Percentiles rank a stretch among this genome's conserved stretches.
phyloP scores from a whole-genome alignment of 2,113 vertebrate species.

The Sapayoa aenigma region DNA sequence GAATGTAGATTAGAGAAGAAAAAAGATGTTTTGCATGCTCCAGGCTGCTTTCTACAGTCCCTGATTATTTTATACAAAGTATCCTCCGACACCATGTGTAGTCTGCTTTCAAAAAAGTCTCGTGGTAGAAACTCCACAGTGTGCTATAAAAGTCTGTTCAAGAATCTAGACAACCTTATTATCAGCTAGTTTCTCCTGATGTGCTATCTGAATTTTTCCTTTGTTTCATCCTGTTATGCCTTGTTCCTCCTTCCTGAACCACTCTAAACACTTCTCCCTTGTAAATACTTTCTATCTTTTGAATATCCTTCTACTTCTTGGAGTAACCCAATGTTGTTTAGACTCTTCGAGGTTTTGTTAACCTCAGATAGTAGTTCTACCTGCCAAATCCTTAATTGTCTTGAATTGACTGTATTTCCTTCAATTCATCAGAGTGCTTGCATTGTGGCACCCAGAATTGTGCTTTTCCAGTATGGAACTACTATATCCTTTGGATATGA shows the following conservation, averaged over 20 bases:
- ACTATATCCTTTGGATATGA: neutral
- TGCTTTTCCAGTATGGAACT: neutral
- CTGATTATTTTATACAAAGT: neutral
- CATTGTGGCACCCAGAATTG: neutral
- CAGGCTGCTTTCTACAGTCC: neutral
- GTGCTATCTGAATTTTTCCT: neutral
- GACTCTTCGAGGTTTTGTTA: constrained; percentile 28
- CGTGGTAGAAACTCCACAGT: neutral
- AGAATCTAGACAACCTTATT: neutral
- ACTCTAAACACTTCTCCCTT: neutral
- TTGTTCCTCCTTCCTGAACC: neutral
- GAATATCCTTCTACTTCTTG: neutral
- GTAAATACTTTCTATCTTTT: constrained; percentile 19
- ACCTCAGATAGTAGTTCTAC: neutral
- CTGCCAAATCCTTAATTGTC: neutral
- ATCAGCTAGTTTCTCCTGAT: neutral
- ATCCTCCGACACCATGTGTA: neutral
- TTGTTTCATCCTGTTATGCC: neutral
- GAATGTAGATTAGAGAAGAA: neutral
- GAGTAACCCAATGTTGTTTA: neutral
- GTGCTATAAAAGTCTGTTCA: neutral
- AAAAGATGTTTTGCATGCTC: neutral
- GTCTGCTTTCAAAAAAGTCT: neutral
- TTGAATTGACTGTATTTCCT: neutral
- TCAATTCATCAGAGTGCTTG: neutral